Percentiles rank a stretch among this genome's conserved stretches.
These are phyloP conservation scores for Nannobrachium achirus DNA, from an alignment of 2,113 vertebrate genomes.

Conservation along the genomic window DNA sequence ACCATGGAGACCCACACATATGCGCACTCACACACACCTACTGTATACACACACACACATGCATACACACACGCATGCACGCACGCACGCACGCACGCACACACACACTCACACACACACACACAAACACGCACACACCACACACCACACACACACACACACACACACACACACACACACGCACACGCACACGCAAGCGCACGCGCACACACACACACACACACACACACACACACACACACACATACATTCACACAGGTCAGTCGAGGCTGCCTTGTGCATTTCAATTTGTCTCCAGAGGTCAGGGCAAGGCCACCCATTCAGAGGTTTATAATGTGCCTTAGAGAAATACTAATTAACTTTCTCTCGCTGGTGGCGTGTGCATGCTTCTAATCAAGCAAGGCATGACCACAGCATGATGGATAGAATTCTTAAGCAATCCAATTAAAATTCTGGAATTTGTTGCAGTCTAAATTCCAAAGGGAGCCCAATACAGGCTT, in stretches of 20 bases:
- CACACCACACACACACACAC: background rate
- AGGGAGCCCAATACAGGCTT: conserved; percentile 10
- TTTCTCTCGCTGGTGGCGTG: conserved; percentile 12
- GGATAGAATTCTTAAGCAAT: conserved; percentile 20
- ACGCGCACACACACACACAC: background rate
- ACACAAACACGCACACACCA: background rate
- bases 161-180: background rate
- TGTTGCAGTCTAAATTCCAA: conserved; percentile 22
- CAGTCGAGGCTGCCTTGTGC: conserved; percentile 24
- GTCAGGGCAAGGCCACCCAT: conserved; percentile 37
- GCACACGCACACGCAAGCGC: background rate
- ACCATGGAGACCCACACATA: background rate
- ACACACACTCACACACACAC: conserved; percentile 4
- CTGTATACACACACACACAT: background rate
- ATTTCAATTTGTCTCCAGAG: conserved; percentile 48
- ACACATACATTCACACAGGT: conserved; percentile 22
- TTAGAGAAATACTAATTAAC: conserved; percentile 47
- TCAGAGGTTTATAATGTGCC: conserved; percentile 31
- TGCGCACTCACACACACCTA: background rate
- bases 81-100: background rate
- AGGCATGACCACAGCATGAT: conserved; percentile 13
- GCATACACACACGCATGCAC: background rate
- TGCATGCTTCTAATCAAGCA: conserved; percentile 23
- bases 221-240: background rate
- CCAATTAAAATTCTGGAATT: conserved; percentile 36